phyloP scores from a whole-genome alignment of 2,113 vertebrate genomes.

The Nothobranchius kuhntae region DNA sequence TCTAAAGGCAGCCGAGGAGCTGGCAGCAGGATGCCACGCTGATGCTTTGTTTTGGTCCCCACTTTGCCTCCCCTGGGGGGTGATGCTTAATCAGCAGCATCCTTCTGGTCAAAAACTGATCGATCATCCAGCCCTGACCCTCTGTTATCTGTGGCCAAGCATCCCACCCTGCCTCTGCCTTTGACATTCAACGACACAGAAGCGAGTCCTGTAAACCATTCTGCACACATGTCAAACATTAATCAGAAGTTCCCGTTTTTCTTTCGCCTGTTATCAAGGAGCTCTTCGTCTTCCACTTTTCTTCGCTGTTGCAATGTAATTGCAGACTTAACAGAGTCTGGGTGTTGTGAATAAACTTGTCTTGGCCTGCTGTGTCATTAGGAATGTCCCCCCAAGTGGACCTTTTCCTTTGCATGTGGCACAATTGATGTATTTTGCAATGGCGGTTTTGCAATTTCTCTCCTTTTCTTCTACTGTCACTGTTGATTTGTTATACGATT shows the following conservation, averaged over 20 bases:
- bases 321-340: not conserved
- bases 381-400: not conserved
- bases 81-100: constrained; percentile 17
- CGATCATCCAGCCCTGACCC: too few species aligned
- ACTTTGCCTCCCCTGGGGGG: constrained; percentile 6
- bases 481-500: constrained; percentile 9
- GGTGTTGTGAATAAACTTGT: constrained; percentile 20
- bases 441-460: not conserved
- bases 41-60: constrained; percentile 55
- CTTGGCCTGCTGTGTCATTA: constrained; percentile 1
- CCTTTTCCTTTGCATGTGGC: not conserved
- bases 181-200: not conserved
- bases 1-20: constrained; percentile 33
- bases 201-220: too few species aligned
- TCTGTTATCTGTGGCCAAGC: not conserved
- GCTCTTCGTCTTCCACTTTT: not conserved
- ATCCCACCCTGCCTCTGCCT: not conserved
- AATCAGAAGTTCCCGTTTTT: not conserved
- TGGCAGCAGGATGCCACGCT: constrained; percentile 52
- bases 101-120: constrained; percentile 17
- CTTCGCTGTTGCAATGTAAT: not conserved
- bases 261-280: too few species aligned
- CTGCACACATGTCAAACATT: not conserved
- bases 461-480: too few species aligned
- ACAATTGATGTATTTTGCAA: not conserved